Conservation (phyloP, 1,140 invertebrate species). For the Drosophila guanche region DNA sequence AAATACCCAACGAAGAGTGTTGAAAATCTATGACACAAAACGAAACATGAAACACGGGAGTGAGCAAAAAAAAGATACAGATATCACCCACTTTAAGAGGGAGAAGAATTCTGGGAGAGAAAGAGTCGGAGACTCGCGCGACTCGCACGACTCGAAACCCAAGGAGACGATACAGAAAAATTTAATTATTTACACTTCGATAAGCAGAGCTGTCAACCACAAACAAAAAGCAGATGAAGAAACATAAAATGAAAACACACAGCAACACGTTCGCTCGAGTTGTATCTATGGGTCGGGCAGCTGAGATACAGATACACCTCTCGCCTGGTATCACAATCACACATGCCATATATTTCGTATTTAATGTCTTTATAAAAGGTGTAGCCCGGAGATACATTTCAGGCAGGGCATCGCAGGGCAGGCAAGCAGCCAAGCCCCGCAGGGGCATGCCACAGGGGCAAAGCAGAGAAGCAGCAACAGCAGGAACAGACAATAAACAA, state of each 20-base stretch:
- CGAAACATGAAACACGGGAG: constrained; percentile 31
- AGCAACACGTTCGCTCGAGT: constrained; percentile 52
- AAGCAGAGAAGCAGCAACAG: constrained; percentile 3
- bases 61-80: constrained; percentile 12
- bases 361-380: constrained; percentile 82
- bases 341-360: constrained; percentile 79
- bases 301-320: constrained; percentile 59
- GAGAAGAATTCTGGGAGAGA: constrained; percentile 1
- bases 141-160: background rate
- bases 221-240: constrained; percentile 42
- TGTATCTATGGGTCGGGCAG: constrained; percentile 64
- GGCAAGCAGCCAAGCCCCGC: constrained; percentile 3
- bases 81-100: constrained; percentile 35
- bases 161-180: constrained; percentile 55
- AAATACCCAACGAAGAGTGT: constrained; percentile 45
- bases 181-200: constrained; percentile 82
- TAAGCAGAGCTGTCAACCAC: constrained; percentile 78
- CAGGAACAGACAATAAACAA: constrained; percentile 59
- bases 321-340: constrained; percentile 71
- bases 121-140: no score
- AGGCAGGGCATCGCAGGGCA: constrained; percentile 34
- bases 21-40: constrained; percentile 39
- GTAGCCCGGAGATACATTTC: constrained; percentile 73
- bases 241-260: background rate
- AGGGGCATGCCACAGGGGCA: background rate